Base-by-base conservation (phyloP, 2,888 invertebrate genomes). In the Oxyteleia sp. region DNA sequence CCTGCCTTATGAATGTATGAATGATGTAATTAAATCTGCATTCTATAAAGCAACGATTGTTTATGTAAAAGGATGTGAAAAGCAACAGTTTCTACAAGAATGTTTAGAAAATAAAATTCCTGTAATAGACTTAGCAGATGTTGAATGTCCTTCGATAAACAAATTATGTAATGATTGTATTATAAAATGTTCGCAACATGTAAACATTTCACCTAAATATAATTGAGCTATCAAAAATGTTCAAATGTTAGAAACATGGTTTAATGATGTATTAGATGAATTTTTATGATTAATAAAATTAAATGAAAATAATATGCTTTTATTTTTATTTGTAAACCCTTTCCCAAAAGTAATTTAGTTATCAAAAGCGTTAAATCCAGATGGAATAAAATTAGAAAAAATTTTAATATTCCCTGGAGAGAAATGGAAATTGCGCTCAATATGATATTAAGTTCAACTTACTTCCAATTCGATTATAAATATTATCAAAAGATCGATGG, bases 401-500 rank as follows among this genome's bases (percentile, higher is more conserved):
- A 18, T 18, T 35, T 32, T 18, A 35, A 32, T 16, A 35, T 55
- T 10, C 16, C 32, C n/a, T 13, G 18, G 8, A 5, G 7, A 11
- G 35, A 55, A 13, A 55, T 55, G 10, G 26, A 20, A 29, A 15
- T 29, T 13, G 29, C 29, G 1, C 2, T 29, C 1, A 53, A 29
- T 15, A 5, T 53, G 2, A 53, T 53, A n/a, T 5, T 59, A 5
- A 11, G 13, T 1, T 16, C 13, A 4, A 59, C 41, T 2, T 59
- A 35, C 18, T 63, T 45, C 10, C 16, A 29, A 5, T 57, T 57
- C 38, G 29, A 57, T 10, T 16, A 57, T 8, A 32, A 57, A 38
- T 29, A 16, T 20, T 63, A 63, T 10, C 20, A 63, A 63, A 45
- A 63, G 32, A 43, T 29, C 13, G 63, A 63, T 16, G 63, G 63